Conservation (phyloP, 2,113 vertebrate species). For the Ariopsis seemanni region DNA sequence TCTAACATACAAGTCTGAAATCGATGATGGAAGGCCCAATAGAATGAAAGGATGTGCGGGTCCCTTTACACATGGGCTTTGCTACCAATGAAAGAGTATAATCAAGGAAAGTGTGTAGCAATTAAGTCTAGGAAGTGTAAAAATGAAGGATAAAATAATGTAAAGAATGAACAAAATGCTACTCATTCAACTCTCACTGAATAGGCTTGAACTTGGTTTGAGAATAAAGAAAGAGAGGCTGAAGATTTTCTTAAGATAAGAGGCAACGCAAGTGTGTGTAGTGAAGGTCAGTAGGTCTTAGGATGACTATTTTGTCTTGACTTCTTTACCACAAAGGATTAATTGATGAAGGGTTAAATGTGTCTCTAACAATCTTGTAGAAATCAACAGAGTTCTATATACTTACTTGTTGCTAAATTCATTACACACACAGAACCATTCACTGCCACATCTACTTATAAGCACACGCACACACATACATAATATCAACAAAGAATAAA, state of each 20-base stretch:
- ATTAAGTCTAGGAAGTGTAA: not conserved
- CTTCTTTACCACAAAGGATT: not conserved
- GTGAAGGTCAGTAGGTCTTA: slow-evolving; percentile 2
- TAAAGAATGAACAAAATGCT: not conserved
- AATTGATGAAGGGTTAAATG: not conserved
- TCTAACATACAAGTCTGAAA: not conserved
- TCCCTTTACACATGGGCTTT: not conserved
- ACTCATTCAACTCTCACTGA: not conserved
- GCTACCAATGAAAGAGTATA: not conserved
- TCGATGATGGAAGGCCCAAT: not conserved
- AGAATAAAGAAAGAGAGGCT: not conserved
- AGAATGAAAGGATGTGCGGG: not conserved
- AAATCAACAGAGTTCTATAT: not conserved
- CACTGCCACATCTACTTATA: not conserved
- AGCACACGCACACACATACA: not conserved
- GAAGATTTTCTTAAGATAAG: not conserved
- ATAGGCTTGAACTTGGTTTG: not conserved
- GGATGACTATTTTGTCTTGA: not conserved
- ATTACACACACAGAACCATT: not conserved
- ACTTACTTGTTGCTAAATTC: not conserved
- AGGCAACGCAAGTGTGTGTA: not conserved
- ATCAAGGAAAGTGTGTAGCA: not conserved
- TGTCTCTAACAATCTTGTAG: not conserved
- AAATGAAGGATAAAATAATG: not conserved
- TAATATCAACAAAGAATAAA: not conserved